Base-by-base conservation (phyloP, 2,797 vertebrate genomes). In the Mastacembelus armatus region DNA sequence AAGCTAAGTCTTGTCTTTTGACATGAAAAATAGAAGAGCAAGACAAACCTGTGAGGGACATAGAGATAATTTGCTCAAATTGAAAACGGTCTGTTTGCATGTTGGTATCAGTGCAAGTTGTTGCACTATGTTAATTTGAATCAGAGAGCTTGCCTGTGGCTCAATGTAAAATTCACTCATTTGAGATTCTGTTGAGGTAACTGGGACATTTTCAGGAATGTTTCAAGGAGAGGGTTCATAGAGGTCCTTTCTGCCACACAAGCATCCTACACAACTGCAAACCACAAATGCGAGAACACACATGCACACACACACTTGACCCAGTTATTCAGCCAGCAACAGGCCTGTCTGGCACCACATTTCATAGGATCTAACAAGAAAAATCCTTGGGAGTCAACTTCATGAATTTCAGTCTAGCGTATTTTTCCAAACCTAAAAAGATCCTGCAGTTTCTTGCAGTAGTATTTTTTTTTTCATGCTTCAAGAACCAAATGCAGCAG, bases 231-330 rank as follows among this genome's bases (percentile, higher is more conserved):
- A 26, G 61, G 62, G 73, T 76, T 88, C 65, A 71, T 10, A 7
- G 47, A 65, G 50, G 65, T 79, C 43, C 18, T 76, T 65, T 66
- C 33, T 74, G 44, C 50, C 50, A 65, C 78, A 74, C 66, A 64
- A 44, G 43, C 36, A 56, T 70, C 50, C 50, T 43, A 39, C 56
- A 56, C 49, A 43, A 32, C 66, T 57, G 47, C 72, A 82, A 74
- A 42, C 66, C 78, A 49, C 80, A 78, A 50, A 58, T 71, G 19
- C n/a, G 64, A 40, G 21, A 49, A 32, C 58, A 45, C n/a, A n/a
- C n/a, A n/a, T n/a, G n/a, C 65, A 48, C 60, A 40, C 33, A 75
- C 65, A 82, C 30, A 61, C 55, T 77, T 91, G 82, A 89, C 89
- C 85, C 55, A 88, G 10, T 84, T 90, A 60, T 77, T 77, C 27